phyloP scores from a whole-genome alignment of 2,888 invertebrate genomes.

The Ditylenchus weischeri region DNA sequence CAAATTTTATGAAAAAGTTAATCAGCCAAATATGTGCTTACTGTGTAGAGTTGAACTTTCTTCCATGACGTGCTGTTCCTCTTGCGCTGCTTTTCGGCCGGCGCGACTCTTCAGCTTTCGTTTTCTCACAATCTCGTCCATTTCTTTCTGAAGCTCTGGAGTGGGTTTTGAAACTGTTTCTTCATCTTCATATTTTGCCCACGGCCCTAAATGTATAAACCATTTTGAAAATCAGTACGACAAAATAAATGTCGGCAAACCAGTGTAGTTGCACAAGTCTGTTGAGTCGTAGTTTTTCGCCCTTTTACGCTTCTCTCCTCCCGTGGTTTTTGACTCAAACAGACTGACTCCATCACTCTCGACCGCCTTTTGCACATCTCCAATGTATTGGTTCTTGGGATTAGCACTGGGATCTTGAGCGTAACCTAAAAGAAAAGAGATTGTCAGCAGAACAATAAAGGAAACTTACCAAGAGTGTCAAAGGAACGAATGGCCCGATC shows the following conservation, averaged over 20 bases:
- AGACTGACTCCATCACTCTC: constrained; percentile 67
- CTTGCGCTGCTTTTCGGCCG: constrained; percentile 68
- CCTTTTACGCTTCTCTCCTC: constrained; percentile 68
- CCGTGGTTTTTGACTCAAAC: constrained; percentile 69
- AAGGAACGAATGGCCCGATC: constrained; percentile 54
- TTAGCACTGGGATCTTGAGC: constrained; percentile 88
- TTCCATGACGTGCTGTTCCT: constrained; percentile 80
- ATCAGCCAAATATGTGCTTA: constrained; percentile 21
- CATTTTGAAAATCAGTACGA: not conserved
- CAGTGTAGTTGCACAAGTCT: constrained; percentile 89
- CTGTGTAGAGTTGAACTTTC: constrained; percentile 50
- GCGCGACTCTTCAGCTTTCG: constrained; percentile 90
- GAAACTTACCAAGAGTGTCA: constrained; percentile 60
- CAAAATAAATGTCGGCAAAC: constrained; percentile 59
- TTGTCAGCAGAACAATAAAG: too few species aligned
- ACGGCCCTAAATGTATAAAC: constrained; percentile 66
- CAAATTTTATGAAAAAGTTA: too few species aligned
- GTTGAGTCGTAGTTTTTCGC: constrained; percentile 81
- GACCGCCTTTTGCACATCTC: constrained; percentile 49
- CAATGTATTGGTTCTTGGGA: constrained; percentile 50
- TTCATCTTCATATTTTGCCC: constrained; percentile 92
- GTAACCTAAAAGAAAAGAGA: constrained; percentile 62
- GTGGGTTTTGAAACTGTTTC: constrained; percentile 81
- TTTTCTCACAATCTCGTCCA: constrained; percentile 88
- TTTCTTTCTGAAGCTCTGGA: constrained; percentile 85